phyloP scores from a whole-genome alignment of 1,140 invertebrate genomes.

The Drosophila bocki region DNA sequence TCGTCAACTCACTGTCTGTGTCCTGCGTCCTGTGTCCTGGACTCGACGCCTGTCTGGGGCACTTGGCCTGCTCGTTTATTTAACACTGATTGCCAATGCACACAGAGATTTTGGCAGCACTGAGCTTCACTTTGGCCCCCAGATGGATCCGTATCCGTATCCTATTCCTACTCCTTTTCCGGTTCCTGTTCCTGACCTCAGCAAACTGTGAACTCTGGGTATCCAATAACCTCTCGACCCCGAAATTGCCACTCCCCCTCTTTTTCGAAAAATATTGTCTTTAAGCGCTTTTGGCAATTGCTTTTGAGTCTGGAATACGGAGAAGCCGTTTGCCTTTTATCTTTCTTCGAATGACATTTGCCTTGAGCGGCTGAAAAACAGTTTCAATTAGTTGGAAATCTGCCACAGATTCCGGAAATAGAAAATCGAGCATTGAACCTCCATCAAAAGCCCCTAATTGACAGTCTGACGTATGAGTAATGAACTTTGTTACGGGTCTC shows the following conservation, averaged over 20 bases:
- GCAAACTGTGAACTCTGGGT: conserved; percentile 63
- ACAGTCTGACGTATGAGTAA: conserved; percentile 33
- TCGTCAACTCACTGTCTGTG: conserved; percentile 37
- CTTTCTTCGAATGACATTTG: conserved; percentile 30
- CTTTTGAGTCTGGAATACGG: conserved; percentile 11
- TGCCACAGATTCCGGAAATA: conserved; percentile 25
- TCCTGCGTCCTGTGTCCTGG: conserved; percentile 11
- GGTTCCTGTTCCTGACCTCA: conserved; percentile 25
- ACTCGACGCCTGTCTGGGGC: conserved; percentile 4
- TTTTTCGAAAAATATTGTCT: conserved; percentile 47
- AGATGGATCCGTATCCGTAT: conserved; percentile 4
- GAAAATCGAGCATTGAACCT: conserved; percentile 20
- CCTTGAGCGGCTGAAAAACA: conserved; percentile 18
- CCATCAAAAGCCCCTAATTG: conserved; percentile 42
- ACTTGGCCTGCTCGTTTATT: conserved; percentile 71
- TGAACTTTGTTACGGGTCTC: conserved; percentile 32
- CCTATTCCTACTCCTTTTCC: conserved; percentile 7
- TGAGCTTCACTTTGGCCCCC: conserved; percentile 16
- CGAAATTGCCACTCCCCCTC: conserved; percentile 13
- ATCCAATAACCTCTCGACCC: conserved; percentile 49
- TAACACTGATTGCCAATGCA: conserved; percentile 82
- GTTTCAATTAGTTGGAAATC: conserved; percentile 47
- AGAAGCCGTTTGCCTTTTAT: conserved; percentile 27
- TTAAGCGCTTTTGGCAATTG: conserved; percentile 54
- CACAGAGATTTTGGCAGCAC: conserved; percentile 66